Conservation (phyloP, 2,113 vertebrate species). For the Picathartes gymnocephalus region DNA sequence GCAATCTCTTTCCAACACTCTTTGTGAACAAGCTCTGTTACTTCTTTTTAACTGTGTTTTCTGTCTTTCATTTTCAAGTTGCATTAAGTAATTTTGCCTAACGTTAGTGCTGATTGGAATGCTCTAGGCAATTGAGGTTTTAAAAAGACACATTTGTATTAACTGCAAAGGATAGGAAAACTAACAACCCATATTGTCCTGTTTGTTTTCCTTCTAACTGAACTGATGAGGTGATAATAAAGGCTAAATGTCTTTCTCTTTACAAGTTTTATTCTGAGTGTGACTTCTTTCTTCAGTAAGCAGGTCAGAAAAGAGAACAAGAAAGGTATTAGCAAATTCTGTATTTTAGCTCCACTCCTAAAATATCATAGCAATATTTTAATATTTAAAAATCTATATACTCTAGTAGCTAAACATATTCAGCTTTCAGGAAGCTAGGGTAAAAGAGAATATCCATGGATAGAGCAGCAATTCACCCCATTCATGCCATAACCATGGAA, state of each 20-base stretch:
- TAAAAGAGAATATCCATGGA: fast-evolving
- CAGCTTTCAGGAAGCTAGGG: neutral
- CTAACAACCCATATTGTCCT: neutral
- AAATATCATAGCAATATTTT: neutral
- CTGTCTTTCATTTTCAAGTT: neutral
- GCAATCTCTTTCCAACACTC: neutral
- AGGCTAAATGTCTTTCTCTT: neutral
- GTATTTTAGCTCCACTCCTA: neutral
- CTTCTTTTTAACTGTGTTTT: neutral
- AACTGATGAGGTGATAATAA: neutral
- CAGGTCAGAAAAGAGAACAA: neutral
- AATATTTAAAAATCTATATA: neutral
- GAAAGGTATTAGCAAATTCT: neutral
- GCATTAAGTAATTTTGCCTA: neutral
- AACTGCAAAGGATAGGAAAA: neutral
- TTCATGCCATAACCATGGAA: neutral
- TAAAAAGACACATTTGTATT: neutral
- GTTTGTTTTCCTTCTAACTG: slow-evolving; percentile 4
- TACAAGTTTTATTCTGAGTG: neutral
- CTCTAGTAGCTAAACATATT: fast-evolving
- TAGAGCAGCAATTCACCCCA: neutral
- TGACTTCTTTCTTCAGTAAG: neutral
- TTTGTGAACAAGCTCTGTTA: neutral
- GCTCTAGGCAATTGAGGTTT: neutral
- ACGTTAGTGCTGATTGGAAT: neutral